Evolutionary conservation across 2,797 vertebrate species (phyloP).

Genomic region (Rhynchonycteris naso): DNA sequence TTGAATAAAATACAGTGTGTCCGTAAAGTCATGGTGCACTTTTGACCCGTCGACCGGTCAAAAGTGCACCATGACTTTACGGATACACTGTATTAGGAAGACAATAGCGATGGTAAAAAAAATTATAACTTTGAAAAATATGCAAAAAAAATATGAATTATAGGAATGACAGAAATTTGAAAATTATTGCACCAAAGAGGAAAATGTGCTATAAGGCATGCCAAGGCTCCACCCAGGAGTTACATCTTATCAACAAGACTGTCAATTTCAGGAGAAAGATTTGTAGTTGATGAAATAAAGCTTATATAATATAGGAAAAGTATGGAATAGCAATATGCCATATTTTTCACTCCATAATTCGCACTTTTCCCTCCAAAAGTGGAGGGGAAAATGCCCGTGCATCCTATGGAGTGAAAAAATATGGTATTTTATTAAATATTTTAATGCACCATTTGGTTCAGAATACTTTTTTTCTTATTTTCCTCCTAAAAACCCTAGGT

Average conservation of each 20-base stretch:
- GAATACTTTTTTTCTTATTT: too few species aligned
- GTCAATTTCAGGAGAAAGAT: neutral
- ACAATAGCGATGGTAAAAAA: neutral
- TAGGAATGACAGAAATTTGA: neutral
- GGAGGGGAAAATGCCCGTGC: too few species aligned
- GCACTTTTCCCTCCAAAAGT: too few species aligned
- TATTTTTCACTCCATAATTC: too few species aligned
- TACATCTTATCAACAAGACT: neutral
- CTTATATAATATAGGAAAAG: neutral
- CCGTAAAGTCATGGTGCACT: too few species aligned
- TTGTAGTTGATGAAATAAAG: constrained; percentile 23
- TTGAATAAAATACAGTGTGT: constrained; percentile 25
- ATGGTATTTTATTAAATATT: too few species aligned
- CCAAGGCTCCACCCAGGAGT: neutral
- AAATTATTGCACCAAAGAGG: neutral
- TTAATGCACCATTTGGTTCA: too few species aligned
- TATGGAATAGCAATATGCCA: neutral
- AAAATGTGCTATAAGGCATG: neutral
- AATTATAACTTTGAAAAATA: neutral
- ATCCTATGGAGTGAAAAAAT: too few species aligned
- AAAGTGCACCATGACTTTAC: too few species aligned
- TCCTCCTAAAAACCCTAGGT: too few species aligned
- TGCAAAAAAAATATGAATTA: neutral
- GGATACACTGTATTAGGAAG: too few species aligned
- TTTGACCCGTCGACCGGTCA: too few species aligned